Evolutionary conservation across 2,888 invertebrate genomes (phyloP).

Genomic region (Parnassius smintheus): DNA sequence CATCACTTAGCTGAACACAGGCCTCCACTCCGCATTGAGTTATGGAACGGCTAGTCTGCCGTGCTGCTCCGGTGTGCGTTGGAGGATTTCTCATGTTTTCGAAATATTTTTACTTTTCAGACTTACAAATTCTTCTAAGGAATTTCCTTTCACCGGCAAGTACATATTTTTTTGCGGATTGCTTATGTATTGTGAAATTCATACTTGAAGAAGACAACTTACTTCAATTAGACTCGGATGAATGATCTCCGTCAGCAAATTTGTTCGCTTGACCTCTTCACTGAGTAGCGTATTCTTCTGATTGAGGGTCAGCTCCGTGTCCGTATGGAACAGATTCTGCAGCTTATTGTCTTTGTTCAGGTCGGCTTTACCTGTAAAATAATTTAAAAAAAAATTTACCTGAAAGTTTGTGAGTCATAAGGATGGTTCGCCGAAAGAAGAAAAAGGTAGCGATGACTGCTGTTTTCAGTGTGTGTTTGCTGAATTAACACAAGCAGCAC

Average conservation of each 20-base stretch:
- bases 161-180: not conserved
- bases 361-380: slow-evolving; percentile 52
- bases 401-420: no score
- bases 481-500: no score
- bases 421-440: no score
- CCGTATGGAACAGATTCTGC: slow-evolving; percentile 65
- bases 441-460: no score
- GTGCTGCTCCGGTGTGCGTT: not conserved
- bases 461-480: no score
- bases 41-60: not conserved
- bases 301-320: slow-evolving; percentile 59
- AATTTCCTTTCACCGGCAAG: not conserved
- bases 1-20: not conserved
- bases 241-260: slow-evolving; percentile 58
- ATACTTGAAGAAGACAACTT: slow-evolving; percentile 6
- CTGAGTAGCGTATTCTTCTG: slow-evolving; percentile 62
- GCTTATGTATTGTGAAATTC: not conserved
- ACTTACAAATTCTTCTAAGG: no score
- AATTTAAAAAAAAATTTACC: not conserved
- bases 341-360: slow-evolving; percentile 58
- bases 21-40: no score
- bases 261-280: slow-evolving; percentile 59
- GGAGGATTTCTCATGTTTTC: no score
- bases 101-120: no score
- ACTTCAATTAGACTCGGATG: slow-evolving; percentile 72